Evolutionary conservation across 1,140 invertebrate species (phyloP).

Genomic region (Leucophenga varia): DNA sequence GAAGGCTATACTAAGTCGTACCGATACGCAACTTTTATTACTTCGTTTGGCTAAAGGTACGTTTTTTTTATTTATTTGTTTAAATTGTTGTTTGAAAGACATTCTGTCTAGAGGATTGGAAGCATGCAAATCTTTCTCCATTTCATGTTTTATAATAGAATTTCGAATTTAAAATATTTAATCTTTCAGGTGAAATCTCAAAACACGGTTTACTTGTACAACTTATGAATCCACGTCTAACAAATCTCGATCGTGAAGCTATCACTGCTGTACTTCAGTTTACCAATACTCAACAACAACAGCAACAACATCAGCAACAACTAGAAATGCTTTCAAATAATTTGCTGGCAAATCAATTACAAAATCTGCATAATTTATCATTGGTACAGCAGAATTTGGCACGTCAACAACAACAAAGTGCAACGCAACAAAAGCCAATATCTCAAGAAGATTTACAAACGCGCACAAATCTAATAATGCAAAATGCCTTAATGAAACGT

Average conservation of each 20-base stretch:
- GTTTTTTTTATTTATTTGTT: too few relatives aligned
- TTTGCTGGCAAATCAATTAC: slow-evolving; percentile 45
- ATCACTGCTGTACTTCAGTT: slow-evolving; percentile 51
- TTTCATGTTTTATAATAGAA: too few relatives aligned
- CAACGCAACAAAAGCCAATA: slow-evolving; percentile 25
- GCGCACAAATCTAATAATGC: slow-evolving; percentile 50
- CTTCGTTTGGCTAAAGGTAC: slow-evolving; percentile 48
- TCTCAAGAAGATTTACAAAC: slow-evolving; percentile 48
- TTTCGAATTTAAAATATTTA: too few relatives aligned
- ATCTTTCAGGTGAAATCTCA: slow-evolving; percentile 41
- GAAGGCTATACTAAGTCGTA: slow-evolving; percentile 42
- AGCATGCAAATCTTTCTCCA: too few relatives aligned
- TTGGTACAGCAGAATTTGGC: slow-evolving; percentile 45
- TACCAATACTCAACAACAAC: slow-evolving; percentile 49
- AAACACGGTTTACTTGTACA: slow-evolving; percentile 48
- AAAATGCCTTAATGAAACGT: slow-evolving; percentile 51
- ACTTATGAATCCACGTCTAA: slow-evolving; percentile 43
- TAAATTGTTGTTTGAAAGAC: too few relatives aligned
- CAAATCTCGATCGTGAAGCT: slow-evolving; percentile 44
- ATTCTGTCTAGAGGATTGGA: too few relatives aligned
- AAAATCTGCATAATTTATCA: slow-evolving; percentile 47
- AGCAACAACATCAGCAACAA: slow-evolving; percentile 43
- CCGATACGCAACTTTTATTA: slow-evolving; percentile 43
- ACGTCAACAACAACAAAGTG: slow-evolving; percentile 33
- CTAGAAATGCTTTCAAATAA: slow-evolving; percentile 47